Conservation (phyloP, 2,888 invertebrate species). For the Adelognathus sp. region DNA sequence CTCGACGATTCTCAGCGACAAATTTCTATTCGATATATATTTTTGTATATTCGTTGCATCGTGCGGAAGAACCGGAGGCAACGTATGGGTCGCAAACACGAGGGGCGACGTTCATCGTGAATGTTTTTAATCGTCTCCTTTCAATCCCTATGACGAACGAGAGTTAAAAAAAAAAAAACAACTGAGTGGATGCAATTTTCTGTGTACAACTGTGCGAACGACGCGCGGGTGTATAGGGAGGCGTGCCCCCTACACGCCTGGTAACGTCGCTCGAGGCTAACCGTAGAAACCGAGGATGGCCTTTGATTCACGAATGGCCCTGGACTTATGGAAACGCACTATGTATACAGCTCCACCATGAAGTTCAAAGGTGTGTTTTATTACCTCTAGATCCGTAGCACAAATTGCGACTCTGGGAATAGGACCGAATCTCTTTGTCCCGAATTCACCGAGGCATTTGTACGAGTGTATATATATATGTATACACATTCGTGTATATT, state of each 20-base stretch:
- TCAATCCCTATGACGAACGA: background rate
- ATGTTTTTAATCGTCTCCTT: background rate
- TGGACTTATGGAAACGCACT: conserved; percentile 7
- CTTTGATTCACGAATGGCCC: conserved; percentile 37
- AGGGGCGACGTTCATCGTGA: background rate
- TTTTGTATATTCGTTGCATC: background rate
- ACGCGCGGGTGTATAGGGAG: background rate
- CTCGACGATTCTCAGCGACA: conserved; percentile 47
- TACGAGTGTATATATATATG: background rate
- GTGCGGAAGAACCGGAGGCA: background rate
- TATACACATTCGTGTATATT: background rate
- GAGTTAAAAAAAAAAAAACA: background rate
- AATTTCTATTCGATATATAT: conserved; percentile 26
- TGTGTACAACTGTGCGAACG: background rate
- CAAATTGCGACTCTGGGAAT: conserved; percentile 29
- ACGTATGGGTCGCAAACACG: too few species aligned
- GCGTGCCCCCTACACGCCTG: background rate
- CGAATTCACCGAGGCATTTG: background rate
- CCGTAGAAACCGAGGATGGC: conserved; percentile 12
- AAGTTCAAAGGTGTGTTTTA: conserved; percentile 43
- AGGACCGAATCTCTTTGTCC: conserved; percentile 28
- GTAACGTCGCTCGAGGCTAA: conserved; percentile 10
- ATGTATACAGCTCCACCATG: background rate
- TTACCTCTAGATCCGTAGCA: conserved; percentile 15
- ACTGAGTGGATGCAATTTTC: conserved; percentile 10